Evolutionary conservation across 1,140 invertebrate genomes (phyloP).

Genomic region (Nautilus pompilius): DNA sequence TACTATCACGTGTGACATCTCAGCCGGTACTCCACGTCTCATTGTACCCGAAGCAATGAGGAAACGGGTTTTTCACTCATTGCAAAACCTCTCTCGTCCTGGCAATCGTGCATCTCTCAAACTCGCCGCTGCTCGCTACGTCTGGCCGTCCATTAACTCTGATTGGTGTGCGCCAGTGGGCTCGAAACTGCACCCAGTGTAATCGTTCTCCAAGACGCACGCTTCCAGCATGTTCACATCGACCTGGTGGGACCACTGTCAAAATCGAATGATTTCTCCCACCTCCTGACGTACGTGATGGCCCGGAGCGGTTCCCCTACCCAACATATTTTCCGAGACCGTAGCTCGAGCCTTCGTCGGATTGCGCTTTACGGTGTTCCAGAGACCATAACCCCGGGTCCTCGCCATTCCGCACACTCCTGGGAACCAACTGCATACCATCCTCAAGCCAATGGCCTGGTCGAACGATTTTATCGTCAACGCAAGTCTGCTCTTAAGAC

Average conservation of each 20-base stretch:
- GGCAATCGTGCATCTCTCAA: no score
- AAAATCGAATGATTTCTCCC: slow-evolving; percentile 32
- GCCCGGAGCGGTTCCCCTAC: slow-evolving; percentile 53
- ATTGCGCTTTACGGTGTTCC: slow-evolving; percentile 46
- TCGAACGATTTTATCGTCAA: slow-evolving; percentile 12
- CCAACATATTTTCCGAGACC: slow-evolving; percentile 49
- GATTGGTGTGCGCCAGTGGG: no score
- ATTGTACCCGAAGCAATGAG: no score
- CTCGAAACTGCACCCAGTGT: not conserved
- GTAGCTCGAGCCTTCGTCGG: slow-evolving; percentile 29
- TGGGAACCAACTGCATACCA: slow-evolving; percentile 12
- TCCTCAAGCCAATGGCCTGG: slow-evolving; percentile 8
- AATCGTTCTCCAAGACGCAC: not conserved
- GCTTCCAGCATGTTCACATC: slow-evolving; percentile 54
- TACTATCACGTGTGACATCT: no score
- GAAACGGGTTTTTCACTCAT: no score
- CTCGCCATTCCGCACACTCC: slow-evolving; percentile 31
- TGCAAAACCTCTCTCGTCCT: no score
- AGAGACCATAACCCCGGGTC: slow-evolving; percentile 46
- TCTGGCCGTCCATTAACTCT: no score
- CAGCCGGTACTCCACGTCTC: no score
- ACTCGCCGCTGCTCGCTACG: no score
- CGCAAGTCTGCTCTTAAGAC: slow-evolving; percentile 12
- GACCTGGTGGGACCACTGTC: slow-evolving; percentile 58
- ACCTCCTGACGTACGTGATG: slow-evolving; percentile 52